Conservation (phyloP, 2,888 invertebrate genomes). For the Drosophila kanekoi region DNA sequence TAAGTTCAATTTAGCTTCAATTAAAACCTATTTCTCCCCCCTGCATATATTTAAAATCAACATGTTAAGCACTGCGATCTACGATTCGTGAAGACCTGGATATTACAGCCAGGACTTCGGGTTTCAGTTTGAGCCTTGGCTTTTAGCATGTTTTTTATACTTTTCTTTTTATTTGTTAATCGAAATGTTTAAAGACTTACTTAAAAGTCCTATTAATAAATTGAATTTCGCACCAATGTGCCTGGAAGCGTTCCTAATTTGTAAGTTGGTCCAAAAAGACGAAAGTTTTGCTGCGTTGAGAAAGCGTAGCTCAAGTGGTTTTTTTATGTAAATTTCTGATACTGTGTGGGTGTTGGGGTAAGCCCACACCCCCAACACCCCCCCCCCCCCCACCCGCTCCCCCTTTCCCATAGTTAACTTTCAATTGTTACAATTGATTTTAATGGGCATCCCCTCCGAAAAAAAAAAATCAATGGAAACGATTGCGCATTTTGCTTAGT, state of each 20-base stretch:
- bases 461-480: constrained; percentile 66
- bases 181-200: neutral
- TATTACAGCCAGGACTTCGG: no score
- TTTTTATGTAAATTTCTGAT: constrained; percentile 69
- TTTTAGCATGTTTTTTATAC: no score
- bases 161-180: no score
- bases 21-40: no score
- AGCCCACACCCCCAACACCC: neutral
- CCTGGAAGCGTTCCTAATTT: constrained; percentile 4
- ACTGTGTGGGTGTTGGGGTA: constrained; percentile 34
- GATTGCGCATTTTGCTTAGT: constrained; percentile 63
- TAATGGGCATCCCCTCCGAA: constrained; percentile 26
- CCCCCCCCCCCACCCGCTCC: neutral
- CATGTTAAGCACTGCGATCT: no score
- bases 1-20: no score
- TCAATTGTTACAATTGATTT: constrained; percentile 76
- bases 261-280: constrained; percentile 7
- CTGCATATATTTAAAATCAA: no score
- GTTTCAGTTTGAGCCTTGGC: no score
- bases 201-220: neutral
- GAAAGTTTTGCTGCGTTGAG: constrained; percentile 27
- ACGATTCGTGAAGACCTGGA: no score
- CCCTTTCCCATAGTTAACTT: constrained; percentile 36
- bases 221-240: constrained; percentile 33
- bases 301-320: constrained; percentile 65